Evolutionary conservation across 2,797 vertebrate genomes (phyloP), one percentile per base, ranked within the genome.

Genomic region (Mus caroli): DNA sequence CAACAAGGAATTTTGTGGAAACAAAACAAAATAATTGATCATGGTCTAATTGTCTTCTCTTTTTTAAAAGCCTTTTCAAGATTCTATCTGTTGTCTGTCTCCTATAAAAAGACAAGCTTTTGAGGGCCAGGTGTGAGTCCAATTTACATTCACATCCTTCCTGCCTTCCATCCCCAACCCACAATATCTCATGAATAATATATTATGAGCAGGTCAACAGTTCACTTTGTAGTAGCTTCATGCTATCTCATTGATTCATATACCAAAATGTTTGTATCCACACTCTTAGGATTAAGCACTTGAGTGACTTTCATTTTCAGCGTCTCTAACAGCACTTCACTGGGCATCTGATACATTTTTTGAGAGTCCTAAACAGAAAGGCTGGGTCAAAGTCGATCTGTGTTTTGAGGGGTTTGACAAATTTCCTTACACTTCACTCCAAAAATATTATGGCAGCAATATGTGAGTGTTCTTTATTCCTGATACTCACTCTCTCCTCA

Each of bases 1-100:
- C 89, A 92, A 92, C 50, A 50, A 92, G 50, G 92, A 84, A 62
- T 80, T 83, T 85, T 87, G 75, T 79, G 43, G 46, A 92, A 92
- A 89, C 58, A 76, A 94, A 92, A 91, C 64, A 88, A 93, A 97
- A 92, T 37, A 89, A 94, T 76, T 40, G 62, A 88, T 90, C 58
- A 52, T n/a, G 15, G 26, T 92, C 89, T 96, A 76, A 89, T 84
- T 82, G 58, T 34, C 26, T 86, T 89, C 67, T 73, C 40, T 52
- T 60, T 62, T 62, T 83, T 52, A 43, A 69, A 94, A 96, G 24
- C 28, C 90, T 89, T 89, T 94, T 84, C 71, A 69, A 80, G 58
- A 88, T 73, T 94, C 37, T 87, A 9, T 26, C 78, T 91, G 52
- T 62, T 64, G 62, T 40, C 31, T 60, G 69, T 56, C n/a, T 46